These are phyloP conservation scores for Parazoanthus atlanticus DNA, from an alignment of 92 coral and sea anemone genomes.

Conservation along the genomic window DNA sequence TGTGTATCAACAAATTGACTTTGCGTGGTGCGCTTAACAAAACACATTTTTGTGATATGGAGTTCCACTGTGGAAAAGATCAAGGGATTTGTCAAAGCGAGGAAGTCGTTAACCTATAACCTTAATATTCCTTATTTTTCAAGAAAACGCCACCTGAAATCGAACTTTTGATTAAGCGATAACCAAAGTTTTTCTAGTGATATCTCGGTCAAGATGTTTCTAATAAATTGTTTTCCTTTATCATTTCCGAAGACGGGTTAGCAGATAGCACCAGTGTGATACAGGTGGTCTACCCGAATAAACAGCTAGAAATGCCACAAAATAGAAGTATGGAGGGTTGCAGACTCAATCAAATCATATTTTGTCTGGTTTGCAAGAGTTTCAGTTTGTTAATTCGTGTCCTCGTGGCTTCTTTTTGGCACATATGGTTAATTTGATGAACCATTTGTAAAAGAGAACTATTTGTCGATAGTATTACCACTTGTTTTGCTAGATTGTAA, in stretches of 20 bases:
- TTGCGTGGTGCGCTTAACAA: neutral
- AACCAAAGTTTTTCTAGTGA: constrained; percentile 11
- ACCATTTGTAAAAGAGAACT: neutral
- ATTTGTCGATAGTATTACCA: neutral
- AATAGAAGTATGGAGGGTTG: neutral
- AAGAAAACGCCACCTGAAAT: constrained; percentile 21
- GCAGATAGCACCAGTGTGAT: constrained; percentile 16
- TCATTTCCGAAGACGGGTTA: constrained; percentile 34
- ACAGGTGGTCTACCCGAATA: constrained; percentile 7
- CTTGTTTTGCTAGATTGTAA: neutral
- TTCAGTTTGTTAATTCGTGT: neutral
- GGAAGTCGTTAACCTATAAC: neutral
- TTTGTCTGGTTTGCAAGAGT: constrained; percentile 28
- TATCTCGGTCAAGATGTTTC: constrained; percentile 33
- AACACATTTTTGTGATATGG: neutral
- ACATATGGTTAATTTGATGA: neutral
- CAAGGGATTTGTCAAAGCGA: constrained; percentile 13
- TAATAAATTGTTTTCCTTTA: constrained; percentile 38
- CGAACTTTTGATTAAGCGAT: constrained; percentile 22
- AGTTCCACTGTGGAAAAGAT: neutral
- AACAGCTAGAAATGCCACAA: constrained; percentile 3
- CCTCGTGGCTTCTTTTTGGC: neutral
- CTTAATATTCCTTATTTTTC: neutral
- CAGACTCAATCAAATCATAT: neutral
- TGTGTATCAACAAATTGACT: constrained; percentile 11